phyloP scores from a whole-genome alignment of 1,140 invertebrate species.

The Grapholita molesta region DNA sequence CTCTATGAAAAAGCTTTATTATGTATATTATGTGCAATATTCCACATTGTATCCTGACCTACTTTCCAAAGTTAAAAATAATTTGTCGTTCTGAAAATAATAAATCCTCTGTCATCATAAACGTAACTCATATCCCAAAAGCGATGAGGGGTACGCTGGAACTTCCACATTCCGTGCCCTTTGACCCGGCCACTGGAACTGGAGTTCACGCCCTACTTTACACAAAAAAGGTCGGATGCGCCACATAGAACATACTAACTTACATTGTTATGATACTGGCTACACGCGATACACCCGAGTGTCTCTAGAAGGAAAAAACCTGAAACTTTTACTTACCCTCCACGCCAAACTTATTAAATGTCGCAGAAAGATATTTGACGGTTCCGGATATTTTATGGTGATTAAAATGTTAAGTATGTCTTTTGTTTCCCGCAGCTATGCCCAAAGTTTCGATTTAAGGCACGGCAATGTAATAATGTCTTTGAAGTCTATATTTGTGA shows the following conservation, averaged over 20 bases:
- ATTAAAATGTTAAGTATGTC: constrained; percentile 31
- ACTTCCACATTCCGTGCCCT: constrained; percentile 36
- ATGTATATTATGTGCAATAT: background rate
- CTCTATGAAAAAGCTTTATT: too few relatives aligned
- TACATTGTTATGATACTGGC: constrained; percentile 21
- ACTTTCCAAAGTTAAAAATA: constrained; percentile 20
- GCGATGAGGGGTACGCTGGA: constrained; percentile 32
- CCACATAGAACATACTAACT: background rate
- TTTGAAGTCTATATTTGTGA: background rate
- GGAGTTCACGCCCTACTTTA: background rate
- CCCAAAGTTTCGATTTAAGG: background rate
- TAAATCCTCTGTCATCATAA: constrained; percentile 12
- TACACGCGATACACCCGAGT: constrained; percentile 48
- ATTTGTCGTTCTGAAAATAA: constrained; percentile 6
- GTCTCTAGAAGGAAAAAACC: constrained; percentile 51
- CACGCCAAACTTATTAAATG: constrained; percentile 43
- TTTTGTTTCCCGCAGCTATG: background rate
- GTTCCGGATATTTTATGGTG: constrained; percentile 26
- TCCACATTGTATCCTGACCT: constrained; percentile 12
- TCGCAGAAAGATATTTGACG: constrained; percentile 28
- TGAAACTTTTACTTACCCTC: constrained; percentile 52
- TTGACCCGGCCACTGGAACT: constrained; percentile 42
- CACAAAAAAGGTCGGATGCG: background rate
- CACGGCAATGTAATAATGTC: background rate
- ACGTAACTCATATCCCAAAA: constrained; percentile 31